Evolutionary conservation across 92 coral and sea anemone species (phyloP).

Genomic region (Epizoanthus scotinus): DNA sequence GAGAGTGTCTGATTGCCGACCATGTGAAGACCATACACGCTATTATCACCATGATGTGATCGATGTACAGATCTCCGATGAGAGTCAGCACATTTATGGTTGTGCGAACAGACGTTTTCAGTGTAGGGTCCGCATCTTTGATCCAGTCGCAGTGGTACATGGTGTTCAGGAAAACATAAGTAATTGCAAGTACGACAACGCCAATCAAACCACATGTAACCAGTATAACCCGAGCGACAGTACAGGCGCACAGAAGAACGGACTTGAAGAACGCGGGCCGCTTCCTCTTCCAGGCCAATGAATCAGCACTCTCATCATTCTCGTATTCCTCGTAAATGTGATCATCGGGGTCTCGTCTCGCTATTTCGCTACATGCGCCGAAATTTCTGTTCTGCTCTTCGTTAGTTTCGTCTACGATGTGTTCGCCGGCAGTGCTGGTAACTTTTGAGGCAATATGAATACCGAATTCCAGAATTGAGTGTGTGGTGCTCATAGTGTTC

Average conservation of each 20-base stretch:
- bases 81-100: neutral
- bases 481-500: neutral
- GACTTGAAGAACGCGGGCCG: conserved; percentile 4
- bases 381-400: neutral
- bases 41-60: neutral
- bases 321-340: neutral
- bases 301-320: neutral
- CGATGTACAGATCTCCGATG: neutral
- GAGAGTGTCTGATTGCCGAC: conserved; percentile 6
- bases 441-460: conserved; percentile 5
- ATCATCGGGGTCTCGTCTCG: neutral
- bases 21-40: neutral
- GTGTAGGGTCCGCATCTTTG: neutral
- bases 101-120: neutral
- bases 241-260: neutral
- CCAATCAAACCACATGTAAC: neutral
- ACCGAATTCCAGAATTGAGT: conserved; percentile 2
- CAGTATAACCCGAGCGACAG: neutral
- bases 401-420: neutral
- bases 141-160: conserved; percentile 27
- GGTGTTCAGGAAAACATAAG: neutral
- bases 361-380: neutral
- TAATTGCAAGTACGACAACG: neutral
- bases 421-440: conserved; percentile 7
- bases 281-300: conserved; percentile 9